Conservation (phyloP, 2,888 invertebrate genomes). For the Apamea monoglypha region DNA sequence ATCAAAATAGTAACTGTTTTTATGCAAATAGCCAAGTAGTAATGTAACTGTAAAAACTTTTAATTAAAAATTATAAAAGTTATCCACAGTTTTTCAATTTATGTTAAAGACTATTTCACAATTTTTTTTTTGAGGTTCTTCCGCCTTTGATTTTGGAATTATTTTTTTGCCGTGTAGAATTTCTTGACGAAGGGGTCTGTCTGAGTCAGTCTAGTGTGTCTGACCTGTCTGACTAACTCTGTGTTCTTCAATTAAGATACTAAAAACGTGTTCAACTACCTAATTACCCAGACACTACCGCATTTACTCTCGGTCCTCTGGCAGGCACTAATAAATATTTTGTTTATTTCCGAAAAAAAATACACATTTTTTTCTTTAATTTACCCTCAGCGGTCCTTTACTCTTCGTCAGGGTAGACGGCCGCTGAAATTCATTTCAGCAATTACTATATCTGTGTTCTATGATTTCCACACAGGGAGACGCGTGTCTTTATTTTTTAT, state of each 20-base stretch:
- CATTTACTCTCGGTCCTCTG: neutral
- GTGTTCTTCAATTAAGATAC: too few species aligned
- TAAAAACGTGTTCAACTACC: neutral
- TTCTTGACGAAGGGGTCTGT: too few species aligned
- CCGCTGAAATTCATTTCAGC: neutral
- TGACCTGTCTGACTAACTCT: too few species aligned
- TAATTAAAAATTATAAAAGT: neutral
- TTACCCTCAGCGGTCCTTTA: neutral
- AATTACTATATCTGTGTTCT: neutral
- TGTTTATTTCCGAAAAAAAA: neutral
- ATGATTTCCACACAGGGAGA: neutral
- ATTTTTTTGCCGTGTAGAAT: neutral
- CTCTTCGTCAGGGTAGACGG: neutral
- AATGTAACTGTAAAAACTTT: neutral
- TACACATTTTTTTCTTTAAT: too few species aligned
- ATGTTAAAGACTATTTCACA: neutral
- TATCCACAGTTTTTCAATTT: neutral
- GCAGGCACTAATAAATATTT: neutral
- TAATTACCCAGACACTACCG: too few species aligned
- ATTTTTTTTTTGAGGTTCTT: too few species aligned
- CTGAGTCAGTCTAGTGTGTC: too few species aligned
- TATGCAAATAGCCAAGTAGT: too few species aligned
- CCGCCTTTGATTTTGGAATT: neutral
- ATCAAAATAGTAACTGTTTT: neutral
- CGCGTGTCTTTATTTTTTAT: neutral